Conservation (phyloP, 2,113 vertebrate genomes). For the Oryzias woworae region DNA sequence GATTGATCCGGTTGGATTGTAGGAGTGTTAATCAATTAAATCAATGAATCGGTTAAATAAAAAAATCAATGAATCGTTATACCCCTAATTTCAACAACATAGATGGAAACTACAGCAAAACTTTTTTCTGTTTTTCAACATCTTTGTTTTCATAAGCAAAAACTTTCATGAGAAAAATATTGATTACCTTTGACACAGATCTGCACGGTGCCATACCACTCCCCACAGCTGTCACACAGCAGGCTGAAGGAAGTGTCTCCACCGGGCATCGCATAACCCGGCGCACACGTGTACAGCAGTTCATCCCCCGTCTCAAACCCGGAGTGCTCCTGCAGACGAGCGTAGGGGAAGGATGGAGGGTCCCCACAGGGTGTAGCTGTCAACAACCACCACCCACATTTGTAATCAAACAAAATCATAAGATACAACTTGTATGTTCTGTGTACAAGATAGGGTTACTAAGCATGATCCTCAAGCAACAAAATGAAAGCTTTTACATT, state of each 20-base stretch:
- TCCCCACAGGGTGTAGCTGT: conserved; percentile 88
- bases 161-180: not conserved
- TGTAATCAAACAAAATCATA: too few relatives aligned
- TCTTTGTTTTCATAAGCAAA: conserved; percentile 7
- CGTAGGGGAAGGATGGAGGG: conserved; percentile 88
- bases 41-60: too few relatives aligned
- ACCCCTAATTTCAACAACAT: not conserved
- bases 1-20: too few relatives aligned
- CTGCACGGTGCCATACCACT: conserved; percentile 92
- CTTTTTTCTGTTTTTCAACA: not conserved
- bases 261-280: conserved; percentile 78
- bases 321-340: conserved; percentile 82
- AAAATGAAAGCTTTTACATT: too few relatives aligned
- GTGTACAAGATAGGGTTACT: too few relatives aligned
- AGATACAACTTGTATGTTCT: too few relatives aligned
- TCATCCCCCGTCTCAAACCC: conserved; percentile 91
- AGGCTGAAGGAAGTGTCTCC: conserved; percentile 84
- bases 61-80: too few relatives aligned
- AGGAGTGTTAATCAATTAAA: too few relatives aligned
- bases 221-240: conserved; percentile 91
- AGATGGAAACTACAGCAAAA: not conserved
- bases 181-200: conserved; percentile 88
- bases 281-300: conserved; percentile 85
- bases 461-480: too few relatives aligned
- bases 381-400: conserved; percentile 25